Conservation (phyloP, 2,888 invertebrate genomes). For the Quadriops clusia region DNA sequence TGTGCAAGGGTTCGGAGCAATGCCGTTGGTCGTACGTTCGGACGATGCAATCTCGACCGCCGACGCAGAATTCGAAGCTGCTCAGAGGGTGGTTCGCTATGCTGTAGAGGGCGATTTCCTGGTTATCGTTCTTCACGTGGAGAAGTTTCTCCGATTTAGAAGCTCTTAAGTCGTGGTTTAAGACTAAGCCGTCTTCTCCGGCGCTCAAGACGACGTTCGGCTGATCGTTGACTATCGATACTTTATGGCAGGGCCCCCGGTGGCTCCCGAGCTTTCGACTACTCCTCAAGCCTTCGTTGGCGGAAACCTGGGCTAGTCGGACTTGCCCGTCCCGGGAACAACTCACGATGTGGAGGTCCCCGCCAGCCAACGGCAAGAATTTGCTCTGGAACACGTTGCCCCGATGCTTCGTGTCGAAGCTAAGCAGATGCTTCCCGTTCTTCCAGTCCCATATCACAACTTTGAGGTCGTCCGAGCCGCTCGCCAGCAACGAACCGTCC, state of each 20-base stretch:
- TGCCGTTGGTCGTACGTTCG: conserved; percentile 64
- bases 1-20: conserved; percentile 21
- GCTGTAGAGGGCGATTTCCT: conserved; percentile 71
- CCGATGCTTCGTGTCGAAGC: conserved; percentile 70
- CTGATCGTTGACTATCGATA: conserved; percentile 62
- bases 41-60: conserved; percentile 70
- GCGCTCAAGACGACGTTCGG: conserved; percentile 72
- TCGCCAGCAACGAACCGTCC: conserved; percentile 63
- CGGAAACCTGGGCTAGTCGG: conserved; percentile 45
- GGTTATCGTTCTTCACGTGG: conserved; percentile 43
- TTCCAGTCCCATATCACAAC: conserved; percentile 91
- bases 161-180: conserved; percentile 70
- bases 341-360: conserved; percentile 74
- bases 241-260: conserved; percentile 73
- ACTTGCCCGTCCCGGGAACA: conserved; percentile 86
- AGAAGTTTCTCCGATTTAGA: conserved; percentile 52
- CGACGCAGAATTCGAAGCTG: conserved; percentile 66
- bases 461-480: conserved; percentile 82
- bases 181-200: conserved; percentile 78
- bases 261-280: conserved; percentile 50
- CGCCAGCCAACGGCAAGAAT: conserved; percentile 67
- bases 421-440: conserved; percentile 48
- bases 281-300: conserved; percentile 40
- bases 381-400: conserved; percentile 86
- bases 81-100: conserved; percentile 74